phyloP scores from a whole-genome alignment of 2,888 invertebrate genomes.

The Leptopilina drosophilae region DNA sequence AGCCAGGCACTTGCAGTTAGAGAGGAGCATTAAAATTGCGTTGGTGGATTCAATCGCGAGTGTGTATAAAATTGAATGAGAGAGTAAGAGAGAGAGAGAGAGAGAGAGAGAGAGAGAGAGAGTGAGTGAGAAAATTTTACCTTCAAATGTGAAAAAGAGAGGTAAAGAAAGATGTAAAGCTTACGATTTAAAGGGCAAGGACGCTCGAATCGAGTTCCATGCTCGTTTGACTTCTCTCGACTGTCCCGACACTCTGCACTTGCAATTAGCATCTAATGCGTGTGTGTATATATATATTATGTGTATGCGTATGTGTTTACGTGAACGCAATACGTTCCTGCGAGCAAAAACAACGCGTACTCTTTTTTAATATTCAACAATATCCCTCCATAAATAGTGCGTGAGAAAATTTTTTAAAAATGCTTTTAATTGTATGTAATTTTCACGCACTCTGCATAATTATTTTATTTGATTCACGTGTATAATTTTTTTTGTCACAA shows the following conservation, averaged over 20 bases:
- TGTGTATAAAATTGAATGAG: background rate
- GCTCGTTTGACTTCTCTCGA: conserved; percentile 27
- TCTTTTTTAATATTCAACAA: no score
- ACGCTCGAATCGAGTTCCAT: conserved; percentile 48
- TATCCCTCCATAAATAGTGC: background rate
- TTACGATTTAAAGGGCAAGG: conserved; percentile 62
- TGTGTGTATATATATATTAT: no score
- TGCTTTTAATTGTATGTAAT: background rate
- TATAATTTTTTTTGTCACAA: no score
- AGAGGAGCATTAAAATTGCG: conserved; percentile 36
- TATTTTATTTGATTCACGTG: no score
- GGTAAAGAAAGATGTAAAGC: conserved; percentile 52
- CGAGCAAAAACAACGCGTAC: background rate
- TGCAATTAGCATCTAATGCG: conserved; percentile 29
- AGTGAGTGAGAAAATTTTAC: background rate
- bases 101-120: background rate
- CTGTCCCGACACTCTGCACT: conserved; percentile 2
- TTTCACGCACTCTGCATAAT: no score
- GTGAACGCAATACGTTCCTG: conserved; percentile 18
- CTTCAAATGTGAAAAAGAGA: conserved; percentile 34
- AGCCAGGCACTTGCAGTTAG: conserved; percentile 6
- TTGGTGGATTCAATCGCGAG: conserved; percentile 27
- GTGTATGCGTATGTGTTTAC: background rate
- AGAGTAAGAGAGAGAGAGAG: conserved; percentile 1
- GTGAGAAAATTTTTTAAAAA: background rate